Evolutionary conservation across 2,888 invertebrate genomes (phyloP).

Genomic region (Drosophila pseudotakahashii): DNA sequence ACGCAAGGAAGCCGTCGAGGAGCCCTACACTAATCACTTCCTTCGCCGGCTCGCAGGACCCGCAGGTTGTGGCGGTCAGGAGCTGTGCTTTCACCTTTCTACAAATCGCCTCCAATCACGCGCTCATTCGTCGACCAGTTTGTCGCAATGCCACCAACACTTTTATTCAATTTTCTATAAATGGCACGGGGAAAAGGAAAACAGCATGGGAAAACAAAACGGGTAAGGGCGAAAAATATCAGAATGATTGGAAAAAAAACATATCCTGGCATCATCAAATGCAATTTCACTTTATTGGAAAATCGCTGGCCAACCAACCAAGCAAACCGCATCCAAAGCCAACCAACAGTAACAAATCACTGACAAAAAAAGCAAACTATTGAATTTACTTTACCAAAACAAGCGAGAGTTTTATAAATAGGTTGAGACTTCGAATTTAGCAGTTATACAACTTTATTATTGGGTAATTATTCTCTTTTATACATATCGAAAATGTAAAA

Average conservation of each 20-base stretch:
- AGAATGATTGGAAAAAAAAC: conserved; percentile 59
- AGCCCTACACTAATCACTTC: conserved; percentile 68
- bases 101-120: conserved; percentile 68
- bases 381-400: no score
- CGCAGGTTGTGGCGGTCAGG: conserved; percentile 17
- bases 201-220: conserved; percentile 37
- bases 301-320: conserved; percentile 74
- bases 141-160: conserved; percentile 76
- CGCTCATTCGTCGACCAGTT: conserved; percentile 73
- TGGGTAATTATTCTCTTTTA: no score
- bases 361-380: not conserved
- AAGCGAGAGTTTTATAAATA: no score
- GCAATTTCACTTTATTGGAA: conserved; percentile 79
- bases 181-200: conserved; percentile 55
- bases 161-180: conserved; percentile 78
- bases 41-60: conserved; percentile 41
- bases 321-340: conserved; percentile 54
- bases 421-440: no score
- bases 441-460: no score
- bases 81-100: conserved; percentile 28
- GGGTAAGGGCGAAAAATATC: conserved; percentile 27
- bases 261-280: conserved; percentile 76
- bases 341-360: conserved; percentile 25
- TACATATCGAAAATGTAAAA: no score
- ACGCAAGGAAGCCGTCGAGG: conserved; percentile 44